Evolutionary conservation across 1,140 invertebrate species (phyloP).

Genomic region (Drosophila ananassae): DNA sequence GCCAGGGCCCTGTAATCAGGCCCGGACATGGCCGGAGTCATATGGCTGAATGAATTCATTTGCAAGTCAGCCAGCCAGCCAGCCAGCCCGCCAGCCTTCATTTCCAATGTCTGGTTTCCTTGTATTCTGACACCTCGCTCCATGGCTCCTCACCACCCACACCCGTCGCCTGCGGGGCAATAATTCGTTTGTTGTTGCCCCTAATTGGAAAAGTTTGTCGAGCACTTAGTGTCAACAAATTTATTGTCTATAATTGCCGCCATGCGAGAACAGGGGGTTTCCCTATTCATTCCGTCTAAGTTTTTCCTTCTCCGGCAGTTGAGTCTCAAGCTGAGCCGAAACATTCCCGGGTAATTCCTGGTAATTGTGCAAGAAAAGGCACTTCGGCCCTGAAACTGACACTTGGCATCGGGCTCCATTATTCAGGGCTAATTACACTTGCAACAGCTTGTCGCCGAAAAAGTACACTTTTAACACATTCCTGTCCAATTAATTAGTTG

Average conservation of each 20-base stretch:
- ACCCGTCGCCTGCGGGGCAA: slow-evolving; percentile 16
- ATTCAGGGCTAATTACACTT: slow-evolving; percentile 44
- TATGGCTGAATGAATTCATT: slow-evolving; percentile 52
- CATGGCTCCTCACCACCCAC: background rate
- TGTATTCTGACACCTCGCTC: background rate
- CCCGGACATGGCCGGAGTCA: slow-evolving; percentile 33
- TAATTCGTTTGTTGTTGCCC: slow-evolving; percentile 60
- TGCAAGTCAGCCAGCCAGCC: slow-evolving; percentile 26
- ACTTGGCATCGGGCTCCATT: slow-evolving; percentile 19
- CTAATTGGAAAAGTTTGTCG: slow-evolving; percentile 73
- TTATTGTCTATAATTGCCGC: slow-evolving; percentile 50
- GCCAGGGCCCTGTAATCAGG: slow-evolving; percentile 47
- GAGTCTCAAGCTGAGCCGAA: slow-evolving; percentile 6
- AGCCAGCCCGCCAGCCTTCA: slow-evolving; percentile 23
- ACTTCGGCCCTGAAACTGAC: slow-evolving; percentile 5
- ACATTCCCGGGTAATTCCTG: slow-evolving; percentile 18
- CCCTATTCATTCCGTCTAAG: slow-evolving; percentile 1
- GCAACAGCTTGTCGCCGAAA: slow-evolving; percentile 33
- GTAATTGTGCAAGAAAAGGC: slow-evolving; percentile 10
- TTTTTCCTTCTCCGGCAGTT: slow-evolving; percentile 8
- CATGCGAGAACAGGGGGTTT: background rate
- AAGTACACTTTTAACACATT: slow-evolving; percentile 34
- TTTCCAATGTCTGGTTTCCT: background rate
- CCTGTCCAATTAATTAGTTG: slow-evolving; percentile 27
- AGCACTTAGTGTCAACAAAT: slow-evolving; percentile 49